phyloP scores from a whole-genome alignment of 2,888 invertebrate genomes.

The Pterostichus madidus region DNA sequence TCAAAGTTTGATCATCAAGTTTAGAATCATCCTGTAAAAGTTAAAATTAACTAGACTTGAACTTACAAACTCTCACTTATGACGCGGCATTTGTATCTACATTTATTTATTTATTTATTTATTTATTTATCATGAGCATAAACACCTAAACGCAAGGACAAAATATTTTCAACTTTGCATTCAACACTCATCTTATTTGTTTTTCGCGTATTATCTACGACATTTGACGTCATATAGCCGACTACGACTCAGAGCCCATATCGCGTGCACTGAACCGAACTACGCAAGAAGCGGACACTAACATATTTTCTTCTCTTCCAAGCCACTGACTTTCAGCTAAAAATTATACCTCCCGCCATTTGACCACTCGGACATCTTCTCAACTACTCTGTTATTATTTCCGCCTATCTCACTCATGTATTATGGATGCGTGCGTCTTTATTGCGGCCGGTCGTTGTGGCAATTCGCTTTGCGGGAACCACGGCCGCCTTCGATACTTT shows the following conservation, averaged over 20 bases:
- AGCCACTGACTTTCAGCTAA: conserved; percentile 75
- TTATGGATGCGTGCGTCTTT: conserved; percentile 71
- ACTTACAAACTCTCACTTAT: too few relatives aligned
- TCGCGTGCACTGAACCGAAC: conserved; percentile 51
- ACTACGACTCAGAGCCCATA: neutral
- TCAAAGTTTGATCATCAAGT: too few relatives aligned
- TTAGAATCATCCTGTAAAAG: too few relatives aligned
- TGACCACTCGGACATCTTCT: conserved; percentile 74
- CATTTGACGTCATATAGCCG: too few relatives aligned
- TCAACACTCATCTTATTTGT: too few relatives aligned
- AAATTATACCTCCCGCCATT: conserved; percentile 75
- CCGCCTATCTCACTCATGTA: conserved; percentile 72
- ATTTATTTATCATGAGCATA: too few relatives aligned
- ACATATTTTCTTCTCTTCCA: conserved; percentile 76
- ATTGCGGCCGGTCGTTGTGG: conserved; percentile 55
- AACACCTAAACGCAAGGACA: too few relatives aligned
- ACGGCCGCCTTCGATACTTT: conserved; percentile 39
- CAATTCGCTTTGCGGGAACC: conserved; percentile 48
- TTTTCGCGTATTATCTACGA: too few relatives aligned
- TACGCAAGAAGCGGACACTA: conserved; percentile 70
- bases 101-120: too few relatives aligned
- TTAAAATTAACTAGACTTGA: too few relatives aligned
- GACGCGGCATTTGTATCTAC: too few relatives aligned
- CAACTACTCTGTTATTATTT: conserved; percentile 74
- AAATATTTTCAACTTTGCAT: too few relatives aligned